A percentile compares a stretch with the other conserved stretches of the same genome.
These are phyloP conservation scores for Gymnopithys bicolor DNA, from an alignment of 2,797 vertebrate genomes.

Conservation along the genomic window DNA sequence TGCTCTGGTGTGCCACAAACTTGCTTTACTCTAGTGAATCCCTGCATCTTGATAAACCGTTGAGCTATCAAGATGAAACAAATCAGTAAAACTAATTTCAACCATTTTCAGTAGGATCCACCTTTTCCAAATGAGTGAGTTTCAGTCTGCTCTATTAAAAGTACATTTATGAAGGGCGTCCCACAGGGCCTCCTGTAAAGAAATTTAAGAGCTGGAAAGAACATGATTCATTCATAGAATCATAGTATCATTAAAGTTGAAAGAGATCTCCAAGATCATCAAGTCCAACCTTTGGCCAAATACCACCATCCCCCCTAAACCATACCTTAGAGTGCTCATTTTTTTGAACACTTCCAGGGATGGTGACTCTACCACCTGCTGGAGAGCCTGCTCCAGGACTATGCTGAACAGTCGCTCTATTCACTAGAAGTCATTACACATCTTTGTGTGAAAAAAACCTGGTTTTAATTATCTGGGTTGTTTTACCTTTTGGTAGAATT, in stretches of 20 bases:
- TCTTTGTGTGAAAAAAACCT: conserved; percentile 37
- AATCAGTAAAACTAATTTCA: not conserved
- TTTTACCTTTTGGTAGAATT: conserved; percentile 44
- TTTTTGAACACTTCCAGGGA: not conserved
- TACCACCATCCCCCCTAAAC: not conserved
- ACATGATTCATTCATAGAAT: conserved; percentile 9
- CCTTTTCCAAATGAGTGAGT: not conserved
- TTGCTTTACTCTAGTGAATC: not conserved
- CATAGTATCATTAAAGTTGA: not conserved
- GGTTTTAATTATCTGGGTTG: conserved; percentile 60
- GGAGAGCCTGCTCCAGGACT: not conserved
- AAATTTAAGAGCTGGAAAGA: conserved; percentile 36
- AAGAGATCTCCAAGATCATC: not conserved
- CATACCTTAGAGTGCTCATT: not conserved
- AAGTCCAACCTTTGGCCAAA: not conserved
- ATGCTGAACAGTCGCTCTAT: conserved; percentile 15
- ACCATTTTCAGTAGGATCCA: not conserved
- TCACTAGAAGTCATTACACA: conserved; percentile 28
- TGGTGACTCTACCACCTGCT: not conserved
- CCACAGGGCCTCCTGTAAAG: conserved; percentile 15
- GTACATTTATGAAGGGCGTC: not conserved
- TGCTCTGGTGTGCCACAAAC: not conserved
- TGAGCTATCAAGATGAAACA: not conserved
- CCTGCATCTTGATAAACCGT: not conserved
- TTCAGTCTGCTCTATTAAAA: not conserved